These are phyloP conservation scores for Drosophila navojoa DNA, from an alignment of 1,140 invertebrate species.

Conservation along the genomic window DNA sequence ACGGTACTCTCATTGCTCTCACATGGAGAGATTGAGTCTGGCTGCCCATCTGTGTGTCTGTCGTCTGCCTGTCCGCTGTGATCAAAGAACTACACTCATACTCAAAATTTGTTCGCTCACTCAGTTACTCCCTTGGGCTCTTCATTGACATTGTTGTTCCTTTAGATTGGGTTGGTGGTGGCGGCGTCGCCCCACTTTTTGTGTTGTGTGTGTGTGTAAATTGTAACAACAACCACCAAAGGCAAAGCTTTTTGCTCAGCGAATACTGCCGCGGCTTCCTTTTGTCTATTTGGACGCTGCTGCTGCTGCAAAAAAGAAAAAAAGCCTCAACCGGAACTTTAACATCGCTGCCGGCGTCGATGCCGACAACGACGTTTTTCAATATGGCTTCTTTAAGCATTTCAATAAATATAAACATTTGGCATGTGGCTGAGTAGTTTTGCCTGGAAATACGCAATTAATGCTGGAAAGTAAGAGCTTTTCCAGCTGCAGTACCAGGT, in stretches of 20 bases:
- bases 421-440: conserved; percentile 10
- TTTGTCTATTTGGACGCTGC: conserved; percentile 65
- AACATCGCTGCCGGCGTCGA: conserved; percentile 46
- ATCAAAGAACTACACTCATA: conserved; percentile 38
- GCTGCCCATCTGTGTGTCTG: not conserved
- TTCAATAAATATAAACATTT: conserved; percentile 19
- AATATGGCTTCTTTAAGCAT: conserved; percentile 68
- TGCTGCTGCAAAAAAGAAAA: conserved; percentile 25
- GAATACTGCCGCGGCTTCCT: conserved; percentile 53
- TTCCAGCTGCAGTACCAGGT: conserved; percentile 18
- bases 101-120: conserved; percentile 1
- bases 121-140: conserved; percentile 29
- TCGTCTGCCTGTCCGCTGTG: conserved; percentile 25
- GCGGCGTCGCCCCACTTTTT: conserved; percentile 61
- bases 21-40: conserved; percentile 11
- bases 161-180: conserved; percentile 53
- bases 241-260: conserved; percentile 56
- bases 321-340: conserved; percentile 67
- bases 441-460: conserved; percentile 14
- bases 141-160: conserved; percentile 36
- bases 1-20: conserved; percentile 28
- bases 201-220: conserved; percentile 39
- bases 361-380: conserved; percentile 49
- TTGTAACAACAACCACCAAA: conserved; percentile 72
- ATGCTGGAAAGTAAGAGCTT: conserved; percentile 6